Evolutionary conservation across 2,113 vertebrate genomes (phyloP), one percentile per base, ranked within the genome.

Genomic region (Trichechus manatus): DNA sequence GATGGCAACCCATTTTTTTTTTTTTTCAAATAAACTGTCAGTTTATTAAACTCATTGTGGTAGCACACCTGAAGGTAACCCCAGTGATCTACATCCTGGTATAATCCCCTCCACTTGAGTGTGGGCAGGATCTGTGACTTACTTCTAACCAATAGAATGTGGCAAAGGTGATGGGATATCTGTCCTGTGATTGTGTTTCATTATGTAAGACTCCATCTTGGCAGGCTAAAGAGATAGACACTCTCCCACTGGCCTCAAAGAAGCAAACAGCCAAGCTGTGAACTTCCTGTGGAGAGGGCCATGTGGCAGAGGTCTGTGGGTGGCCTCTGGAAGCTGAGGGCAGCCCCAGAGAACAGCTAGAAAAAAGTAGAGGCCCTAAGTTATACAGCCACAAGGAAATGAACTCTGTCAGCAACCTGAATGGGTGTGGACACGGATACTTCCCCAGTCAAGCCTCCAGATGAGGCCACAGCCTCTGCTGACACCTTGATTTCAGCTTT

Each of bases 71-170:
- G 56, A 94, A 78, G 47, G 89, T 22, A 64, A 88, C 39, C 64
- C 33, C 5, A 6, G 6, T 2, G 11, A 44, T 1, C 61, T 63
- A 50, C 44, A 0, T 1, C 3, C 0, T 6, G 27, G 63, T 0
- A 2, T 1, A 31, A 6, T 9, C 39, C 23, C 3, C 19, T 14
- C 39, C 39, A 31, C 56, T 10, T 4, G 29, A 27, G 19, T 2
- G 27, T 1, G 17, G 63, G 44, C 1, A 17, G 64, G 39, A 6
- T 15, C 72, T 25, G 47, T 0, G 13, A 27, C 74, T 50, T 25
- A 31, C 42, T 31, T 39, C 61, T 47, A 36, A 59, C 31, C 50
- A 13, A 15, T 0, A 29, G 31, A 77, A 47, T 23, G 5, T 4
- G 23, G 23, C 29, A 17, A 20, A 74, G 56, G 63, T 25, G 91